phyloP scores from a whole-genome alignment of 2,113 vertebrate species.

The Oncorhynchus tshawytscha region DNA sequence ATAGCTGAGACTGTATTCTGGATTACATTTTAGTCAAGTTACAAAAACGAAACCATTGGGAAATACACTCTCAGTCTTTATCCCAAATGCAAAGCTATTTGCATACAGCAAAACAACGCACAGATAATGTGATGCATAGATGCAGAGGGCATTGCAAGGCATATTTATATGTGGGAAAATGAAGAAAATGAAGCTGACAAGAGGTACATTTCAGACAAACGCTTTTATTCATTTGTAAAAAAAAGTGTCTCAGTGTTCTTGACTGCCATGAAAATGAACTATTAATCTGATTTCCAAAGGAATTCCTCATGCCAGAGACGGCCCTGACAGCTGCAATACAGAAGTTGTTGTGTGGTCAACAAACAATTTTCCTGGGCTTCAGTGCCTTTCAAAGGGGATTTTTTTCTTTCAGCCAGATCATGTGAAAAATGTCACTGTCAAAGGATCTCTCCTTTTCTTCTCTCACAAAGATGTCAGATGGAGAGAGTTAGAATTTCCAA shows the following conservation, averaged over 20 bases:
- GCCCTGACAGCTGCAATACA: conserved; percentile 74
- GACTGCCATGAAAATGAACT: conserved; percentile 76
- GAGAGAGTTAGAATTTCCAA: conserved; percentile 75
- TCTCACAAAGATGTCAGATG: conserved; percentile 75
- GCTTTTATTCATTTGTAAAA: conserved; percentile 5
- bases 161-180: conserved; percentile 39
- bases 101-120: conserved; percentile 43
- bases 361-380: conserved; percentile 83
- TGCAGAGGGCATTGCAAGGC: conserved; percentile 26
- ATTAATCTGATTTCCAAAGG: conserved; percentile 79
- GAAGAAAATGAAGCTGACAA: conserved; percentile 45
- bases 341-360: conserved; percentile 79
- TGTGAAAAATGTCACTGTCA: conserved; percentile 77
- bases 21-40: conserved; percentile 39
- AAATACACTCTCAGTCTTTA: conserved; percentile 38
- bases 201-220: conserved; percentile 37
- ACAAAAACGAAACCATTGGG: conserved; percentile 13
- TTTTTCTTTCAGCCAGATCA: conserved; percentile 71
- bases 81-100: conserved; percentile 46
- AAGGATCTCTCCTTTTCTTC: conserved; percentile 74
- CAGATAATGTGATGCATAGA: conserved; percentile 23
- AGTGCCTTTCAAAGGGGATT: conserved; percentile 77
- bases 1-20: conserved; percentile 33
- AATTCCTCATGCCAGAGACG: conserved; percentile 67
- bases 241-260: conserved; percentile 23